Evolutionary conservation across 1,140 invertebrate species (phyloP), one percentile per base, ranked within the genome.

Genomic region (Agrypnia vestita): DNA sequence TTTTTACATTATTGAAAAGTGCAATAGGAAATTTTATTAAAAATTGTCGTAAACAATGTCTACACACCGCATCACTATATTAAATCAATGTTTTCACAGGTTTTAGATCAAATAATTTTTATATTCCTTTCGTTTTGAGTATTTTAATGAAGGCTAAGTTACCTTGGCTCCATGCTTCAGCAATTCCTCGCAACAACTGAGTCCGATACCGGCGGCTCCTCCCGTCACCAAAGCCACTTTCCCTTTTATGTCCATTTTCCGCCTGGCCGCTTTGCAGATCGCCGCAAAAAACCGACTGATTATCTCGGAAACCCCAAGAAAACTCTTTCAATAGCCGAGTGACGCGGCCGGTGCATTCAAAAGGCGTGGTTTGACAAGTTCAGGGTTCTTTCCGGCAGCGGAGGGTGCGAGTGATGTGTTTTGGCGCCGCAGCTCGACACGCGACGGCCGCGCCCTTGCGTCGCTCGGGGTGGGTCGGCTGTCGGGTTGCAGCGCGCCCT

Each of bases 141-240:
- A 13, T 51, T 51, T 51, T 51, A 51, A 56, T 56, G 7, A 56
- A 56, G 8, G 8, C 49, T 19, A 43, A 67, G 17, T 12, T 51
- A 95, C 94, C 91, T 93, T 94, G 7, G 92, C 92, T 82, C 93
- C 93, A 84, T 93, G 91, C 84, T 93, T 92, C 4, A 95, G 86
- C 4, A 95, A 85, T 84, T 94, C 93, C 82, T 93, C 91, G 79
- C 90, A 91, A 84, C 93, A 94, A 8, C 92, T 90, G 74, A 92
- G 90, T 13, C 94, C 94, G 69, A 96, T 93, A 51, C 94, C 94
- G 75, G 91, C 90, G 43, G 93, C 93, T 15, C 91, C 94, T 25
- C 94, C 94, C 19, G 94, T 95, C 44, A 95, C 90, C 51, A 95
- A 86, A 73, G 93, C 94, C 73, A 94, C 91, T 86, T 94, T 93